Percentiles rank a stretch among this genome's conserved stretches.
Conservation (phyloP, 2,797 vertebrate genomes). For the Peromyscus eremicus region DNA sequence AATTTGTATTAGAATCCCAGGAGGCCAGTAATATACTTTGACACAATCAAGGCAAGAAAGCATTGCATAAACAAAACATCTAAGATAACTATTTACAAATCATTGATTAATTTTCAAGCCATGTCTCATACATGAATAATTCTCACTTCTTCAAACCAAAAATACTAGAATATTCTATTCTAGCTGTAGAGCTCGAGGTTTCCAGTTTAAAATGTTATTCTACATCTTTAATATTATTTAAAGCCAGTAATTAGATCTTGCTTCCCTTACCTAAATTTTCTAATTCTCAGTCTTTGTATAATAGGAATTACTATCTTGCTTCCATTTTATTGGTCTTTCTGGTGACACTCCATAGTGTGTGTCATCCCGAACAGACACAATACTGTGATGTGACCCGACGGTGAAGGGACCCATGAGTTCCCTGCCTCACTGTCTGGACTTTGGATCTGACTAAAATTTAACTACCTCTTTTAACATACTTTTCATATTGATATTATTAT, state of each 20-base stretch:
- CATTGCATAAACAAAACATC: neutral
- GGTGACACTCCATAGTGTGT: constrained; percentile 6
- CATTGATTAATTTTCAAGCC: constrained; percentile 1
- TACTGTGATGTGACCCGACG: neutral
- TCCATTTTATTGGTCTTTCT: constrained; percentile 1
- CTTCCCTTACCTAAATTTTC: constrained; percentile 23
- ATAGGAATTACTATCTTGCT: neutral
- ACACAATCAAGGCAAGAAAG: constrained; percentile 44
- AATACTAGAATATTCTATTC: constrained; percentile 48
- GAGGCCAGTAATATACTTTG: constrained; percentile 34
- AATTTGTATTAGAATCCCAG: constrained; percentile 36
- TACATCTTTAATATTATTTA: constrained; percentile 5
- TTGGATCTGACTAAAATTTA: constrained; percentile 11
- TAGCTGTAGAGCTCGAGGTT: neutral
- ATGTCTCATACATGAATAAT: neutral
- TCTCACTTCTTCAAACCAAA: constrained; percentile 1
- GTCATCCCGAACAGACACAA: neutral
- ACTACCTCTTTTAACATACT: neutral
- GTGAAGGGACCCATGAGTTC: neutral
- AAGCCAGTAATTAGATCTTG: neutral
- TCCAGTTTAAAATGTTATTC: constrained; percentile 14
- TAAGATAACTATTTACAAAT: constrained; percentile 27
- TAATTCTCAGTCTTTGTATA: neutral
- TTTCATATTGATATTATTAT: neutral
- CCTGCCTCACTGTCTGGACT: neutral